Evolutionary conservation across 1,140 invertebrate species (phyloP), one percentile per base, ranked within the genome.

Genomic region (Dendroctonus valens): DNA sequence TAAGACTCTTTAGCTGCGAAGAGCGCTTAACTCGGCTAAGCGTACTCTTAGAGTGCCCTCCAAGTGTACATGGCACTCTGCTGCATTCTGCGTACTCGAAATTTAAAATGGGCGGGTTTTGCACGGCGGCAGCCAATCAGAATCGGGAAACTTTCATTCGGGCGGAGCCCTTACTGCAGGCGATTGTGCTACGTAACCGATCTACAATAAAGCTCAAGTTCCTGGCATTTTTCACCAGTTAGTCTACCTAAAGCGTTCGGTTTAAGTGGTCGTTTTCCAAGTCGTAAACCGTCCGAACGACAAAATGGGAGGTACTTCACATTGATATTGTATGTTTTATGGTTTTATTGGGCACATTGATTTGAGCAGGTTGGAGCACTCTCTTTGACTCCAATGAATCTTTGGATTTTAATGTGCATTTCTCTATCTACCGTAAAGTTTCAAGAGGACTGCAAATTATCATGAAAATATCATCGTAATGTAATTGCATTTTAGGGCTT

Each of bases 21-120:
- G 77, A 74, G 75, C 76, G 77, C 77, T 78, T 78, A 78, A 78
- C 77, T 78, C 77, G 75, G 75, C 77, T 78, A 78, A 78, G 76
- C 77, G 77, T 77, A 73, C 77, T 78, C 77, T 70, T 77, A 78
- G 76, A 78, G 77, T 78, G 77, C 74, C 73, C 76, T 78, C 75
- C 72, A 78, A 78, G 75, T 74, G 76, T 78, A 78, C 77, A 78
- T 78, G 77, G 77, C 75, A 76, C 75, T 77, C 75, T 63, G 72
- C 69, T 74, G 76, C 73, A 77, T 77, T 75, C 75, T 72, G 73
- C 73, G 72, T 73, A 75, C 74, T 78, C 74, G 71, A 76, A 68
- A 64, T 70, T 62, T 54, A 53, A 53, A 60, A 59, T 46, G 67
- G 75, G 77, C 70, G 73, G 69, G 65, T 61, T 51, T 41, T 37